Evolutionary conservation across 1,140 invertebrate species (phyloP).

Genomic region (Drosophila mauritiana): DNA sequence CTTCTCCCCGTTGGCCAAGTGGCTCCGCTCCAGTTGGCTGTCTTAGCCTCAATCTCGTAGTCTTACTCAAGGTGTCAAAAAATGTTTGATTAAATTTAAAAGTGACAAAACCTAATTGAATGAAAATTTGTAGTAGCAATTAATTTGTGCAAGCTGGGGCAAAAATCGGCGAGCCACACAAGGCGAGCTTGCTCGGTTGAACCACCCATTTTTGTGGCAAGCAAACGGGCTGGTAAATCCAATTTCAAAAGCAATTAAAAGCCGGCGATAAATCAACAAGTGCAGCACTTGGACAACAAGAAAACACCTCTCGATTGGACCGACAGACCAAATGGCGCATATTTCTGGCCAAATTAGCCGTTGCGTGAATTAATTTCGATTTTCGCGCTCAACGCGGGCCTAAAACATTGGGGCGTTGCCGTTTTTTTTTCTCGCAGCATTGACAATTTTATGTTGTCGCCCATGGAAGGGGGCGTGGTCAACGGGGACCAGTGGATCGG

Average conservation of each 20-base stretch:
- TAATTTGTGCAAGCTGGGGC: slow-evolving; percentile 51
- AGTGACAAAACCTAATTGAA: slow-evolving; percentile 79
- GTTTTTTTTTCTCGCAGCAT: slow-evolving; percentile 23
- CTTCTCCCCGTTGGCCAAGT: slow-evolving; percentile 14
- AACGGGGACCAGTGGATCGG: slow-evolving; percentile 4
- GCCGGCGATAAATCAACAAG: slow-evolving; percentile 80
- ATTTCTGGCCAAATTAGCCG: slow-evolving; percentile 72
- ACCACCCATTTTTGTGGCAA: slow-evolving; percentile 16
- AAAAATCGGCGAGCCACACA: slow-evolving; percentile 24
- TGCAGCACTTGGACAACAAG: slow-evolving; percentile 69
- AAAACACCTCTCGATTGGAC: slow-evolving; percentile 62
- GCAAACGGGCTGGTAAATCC: slow-evolving; percentile 54
- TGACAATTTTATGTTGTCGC: slow-evolving; percentile 65
- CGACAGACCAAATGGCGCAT: slow-evolving; percentile 49
- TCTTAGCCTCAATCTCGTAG: slow-evolving; percentile 10
- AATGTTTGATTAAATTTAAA: slow-evolving; percentile 55
- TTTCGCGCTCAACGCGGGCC: slow-evolving; percentile 40
- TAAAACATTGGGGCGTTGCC: slow-evolving; percentile 49
- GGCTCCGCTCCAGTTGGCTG: not conserved
- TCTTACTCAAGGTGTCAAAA: slow-evolving; percentile 46
- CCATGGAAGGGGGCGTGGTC: slow-evolving; percentile 42
- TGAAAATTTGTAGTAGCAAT: slow-evolving; percentile 77
- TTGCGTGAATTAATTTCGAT: slow-evolving; percentile 72
- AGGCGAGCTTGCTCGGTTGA: slow-evolving; percentile 21
- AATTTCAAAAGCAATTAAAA: slow-evolving; percentile 84